Conservation (phyloP, 2,888 invertebrate species). For the Aproaerema taeniolella region DNA sequence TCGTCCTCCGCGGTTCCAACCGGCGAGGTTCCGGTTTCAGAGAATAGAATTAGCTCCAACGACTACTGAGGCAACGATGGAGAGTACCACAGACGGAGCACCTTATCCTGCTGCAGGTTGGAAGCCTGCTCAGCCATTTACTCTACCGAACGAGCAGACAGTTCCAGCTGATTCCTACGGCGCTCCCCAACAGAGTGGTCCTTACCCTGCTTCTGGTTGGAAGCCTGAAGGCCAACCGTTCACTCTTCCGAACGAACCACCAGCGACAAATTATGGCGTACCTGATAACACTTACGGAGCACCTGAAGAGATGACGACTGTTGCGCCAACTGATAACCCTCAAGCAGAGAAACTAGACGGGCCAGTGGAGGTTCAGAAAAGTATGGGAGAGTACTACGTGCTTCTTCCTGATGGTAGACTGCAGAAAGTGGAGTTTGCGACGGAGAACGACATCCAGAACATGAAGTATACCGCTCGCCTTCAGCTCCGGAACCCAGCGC, state of each 20-base stretch:
- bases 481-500: slow-evolving; percentile 63
- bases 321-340: slow-evolving; percentile 52
- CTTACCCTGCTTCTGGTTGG: slow-evolving; percentile 65
- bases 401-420: slow-evolving; percentile 80
- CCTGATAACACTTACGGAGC: slow-evolving; percentile 47
- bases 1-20: slow-evolving; percentile 65
- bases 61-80: slow-evolving; percentile 55
- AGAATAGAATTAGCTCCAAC: slow-evolving; percentile 64
- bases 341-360: slow-evolving; percentile 52
- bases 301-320: slow-evolving; percentile 43
- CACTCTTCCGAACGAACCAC: slow-evolving; percentile 49
- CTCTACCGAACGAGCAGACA: slow-evolving; percentile 29
- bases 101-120: slow-evolving; percentile 59
- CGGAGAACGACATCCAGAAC: slow-evolving; percentile 67
- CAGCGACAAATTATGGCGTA: slow-evolving; percentile 47
- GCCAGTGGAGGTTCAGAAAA: slow-evolving; percentile 61
- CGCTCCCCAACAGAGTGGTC: slow-evolving; percentile 37
- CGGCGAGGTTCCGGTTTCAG: slow-evolving; percentile 65
- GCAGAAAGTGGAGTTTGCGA: slow-evolving; percentile 78
- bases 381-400: slow-evolving; percentile 79
- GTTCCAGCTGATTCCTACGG: slow-evolving; percentile 40
- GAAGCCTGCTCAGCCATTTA: slow-evolving; percentile 54
- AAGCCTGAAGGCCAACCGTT: slow-evolving; percentile 58
- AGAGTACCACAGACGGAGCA: slow-evolving; percentile 50
- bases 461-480: slow-evolving; percentile 80